Conservation (phyloP, 2,113 vertebrate genomes). For the Brevimyrus niger region DNA sequence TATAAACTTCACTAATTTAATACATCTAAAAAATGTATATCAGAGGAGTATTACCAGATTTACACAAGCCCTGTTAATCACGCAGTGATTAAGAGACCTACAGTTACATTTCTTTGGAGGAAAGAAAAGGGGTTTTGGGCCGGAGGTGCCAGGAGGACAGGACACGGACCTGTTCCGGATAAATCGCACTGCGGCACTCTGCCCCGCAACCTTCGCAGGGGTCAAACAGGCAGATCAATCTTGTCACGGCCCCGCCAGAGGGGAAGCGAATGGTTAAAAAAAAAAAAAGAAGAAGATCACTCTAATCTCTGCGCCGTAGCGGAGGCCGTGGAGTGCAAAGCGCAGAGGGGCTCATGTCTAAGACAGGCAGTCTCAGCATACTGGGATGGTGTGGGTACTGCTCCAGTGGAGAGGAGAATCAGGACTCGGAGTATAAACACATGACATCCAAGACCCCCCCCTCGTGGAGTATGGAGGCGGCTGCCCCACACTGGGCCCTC, state of each 20-base stretch:
- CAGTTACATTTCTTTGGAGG: not conserved
- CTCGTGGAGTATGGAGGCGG: not conserved
- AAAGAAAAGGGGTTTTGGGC: not conserved
- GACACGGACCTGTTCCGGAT: not conserved
- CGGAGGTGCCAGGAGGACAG: not conserved
- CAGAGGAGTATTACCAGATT: not conserved
- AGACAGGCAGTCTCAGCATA: not conserved
- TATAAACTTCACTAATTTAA: not conserved
- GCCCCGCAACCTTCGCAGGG: slow-evolving; percentile 50
- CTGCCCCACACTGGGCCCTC: not conserved
- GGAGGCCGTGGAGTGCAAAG: slow-evolving; percentile 30
- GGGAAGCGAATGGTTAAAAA: slow-evolving; percentile 58
- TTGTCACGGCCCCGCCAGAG: slow-evolving; percentile 46
- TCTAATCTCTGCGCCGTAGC: slow-evolving; percentile 47
- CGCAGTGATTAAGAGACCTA: not conserved
- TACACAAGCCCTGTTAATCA: not conserved
- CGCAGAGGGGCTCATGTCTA: slow-evolving; percentile 21
- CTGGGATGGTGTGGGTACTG: not conserved
- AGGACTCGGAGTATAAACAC: not conserved
- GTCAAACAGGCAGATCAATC: slow-evolving; percentile 67
- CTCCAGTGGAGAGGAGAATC: not conserved
- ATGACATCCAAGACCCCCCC: not conserved
- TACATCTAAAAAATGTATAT: not conserved
- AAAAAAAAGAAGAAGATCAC: slow-evolving; percentile 43
- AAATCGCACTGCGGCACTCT: slow-evolving; percentile 24